phyloP scores from a whole-genome alignment of 37 sponge, comb jelly and placozoan genomes.

The Beroe forskalii region DNA sequence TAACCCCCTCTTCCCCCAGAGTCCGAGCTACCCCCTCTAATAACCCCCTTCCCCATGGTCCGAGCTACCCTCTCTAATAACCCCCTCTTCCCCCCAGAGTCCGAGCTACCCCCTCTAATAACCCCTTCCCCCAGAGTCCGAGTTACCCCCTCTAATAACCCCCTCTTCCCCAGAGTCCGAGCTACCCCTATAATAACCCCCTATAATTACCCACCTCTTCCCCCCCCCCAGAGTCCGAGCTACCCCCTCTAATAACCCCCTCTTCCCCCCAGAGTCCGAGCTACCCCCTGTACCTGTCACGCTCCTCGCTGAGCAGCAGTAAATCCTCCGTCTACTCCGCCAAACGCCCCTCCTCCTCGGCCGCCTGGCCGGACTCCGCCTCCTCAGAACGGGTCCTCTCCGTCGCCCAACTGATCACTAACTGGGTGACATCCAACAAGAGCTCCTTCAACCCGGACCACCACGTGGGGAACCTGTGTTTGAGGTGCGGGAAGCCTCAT shows the following conservation, averaged over 20 bases:
- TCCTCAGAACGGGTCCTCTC: slow-evolving; percentile 36
- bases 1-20: too few species aligned
- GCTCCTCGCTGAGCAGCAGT: slow-evolving; percentile 31
- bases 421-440: slow-evolving; percentile 52
- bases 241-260: too few species aligned
- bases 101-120: too few species aligned
- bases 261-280: background rate
- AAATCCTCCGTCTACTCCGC: slow-evolving; percentile 61
- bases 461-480: slow-evolving; percentile 23
- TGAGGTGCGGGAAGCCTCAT: slow-evolving; percentile 50
- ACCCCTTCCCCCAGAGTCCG: too few species aligned
- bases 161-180: too few species aligned
- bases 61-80: too few species aligned
- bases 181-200: too few species aligned
- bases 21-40: too few species aligned
- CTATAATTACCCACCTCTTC: background rate
- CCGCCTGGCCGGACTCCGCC: background rate
- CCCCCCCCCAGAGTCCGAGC: background rate
- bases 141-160: too few species aligned
- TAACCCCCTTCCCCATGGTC: too few species aligned
- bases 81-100: too few species aligned
- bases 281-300: slow-evolving; percentile 16
- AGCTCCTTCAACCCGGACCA: slow-evolving; percentile 51
- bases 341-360: slow-evolving; percentile 9
- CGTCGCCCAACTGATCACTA: slow-evolving; percentile 25